phyloP scores from a whole-genome alignment of 1,140 invertebrate species.

The Dendroctonus ponderosae region DNA sequence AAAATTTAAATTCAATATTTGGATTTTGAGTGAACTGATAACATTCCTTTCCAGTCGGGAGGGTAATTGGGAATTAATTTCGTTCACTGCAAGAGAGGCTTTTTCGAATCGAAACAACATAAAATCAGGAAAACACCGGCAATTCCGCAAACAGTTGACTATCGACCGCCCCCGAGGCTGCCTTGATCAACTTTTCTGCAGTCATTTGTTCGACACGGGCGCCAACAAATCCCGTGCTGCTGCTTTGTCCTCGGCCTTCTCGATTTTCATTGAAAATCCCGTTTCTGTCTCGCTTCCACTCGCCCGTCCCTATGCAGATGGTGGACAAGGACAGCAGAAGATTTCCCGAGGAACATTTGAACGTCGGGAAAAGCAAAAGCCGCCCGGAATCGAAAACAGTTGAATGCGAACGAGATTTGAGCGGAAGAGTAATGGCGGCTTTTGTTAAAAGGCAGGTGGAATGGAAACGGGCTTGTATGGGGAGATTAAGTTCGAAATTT shows the following conservation, averaged over 20 bases:
- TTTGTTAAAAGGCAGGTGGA: conserved; percentile 32
- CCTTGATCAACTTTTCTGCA: conserved; percentile 48
- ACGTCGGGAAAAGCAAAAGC: conserved; percentile 28
- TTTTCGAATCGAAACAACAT: conserved; percentile 1
- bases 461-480: conserved; percentile 30
- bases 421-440: conserved; percentile 25
- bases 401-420: conserved; percentile 28
- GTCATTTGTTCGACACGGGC: conserved; percentile 51
- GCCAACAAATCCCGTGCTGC: conserved; percentile 49
- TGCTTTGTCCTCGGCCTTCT: conserved; percentile 40
- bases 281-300: conserved; percentile 28
- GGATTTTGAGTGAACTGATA: conserved; percentile 3
- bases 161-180: conserved; percentile 43
- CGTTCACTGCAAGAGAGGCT: too few relatives aligned
- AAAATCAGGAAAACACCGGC: conserved; percentile 17
- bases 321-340: conserved; percentile 2
- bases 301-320: neutral
- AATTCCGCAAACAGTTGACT: conserved; percentile 30
- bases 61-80: too few relatives aligned
- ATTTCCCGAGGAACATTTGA: conserved; percentile 24
- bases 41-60: neutral
- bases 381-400: conserved; percentile 28
- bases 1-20: conserved; percentile 2
- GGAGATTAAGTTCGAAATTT: conserved; percentile 31
- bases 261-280: conserved; percentile 36